These are phyloP conservation scores for Belgica antarctica DNA, from an alignment of 2,888 invertebrate species.

Conservation along the genomic window DNA sequence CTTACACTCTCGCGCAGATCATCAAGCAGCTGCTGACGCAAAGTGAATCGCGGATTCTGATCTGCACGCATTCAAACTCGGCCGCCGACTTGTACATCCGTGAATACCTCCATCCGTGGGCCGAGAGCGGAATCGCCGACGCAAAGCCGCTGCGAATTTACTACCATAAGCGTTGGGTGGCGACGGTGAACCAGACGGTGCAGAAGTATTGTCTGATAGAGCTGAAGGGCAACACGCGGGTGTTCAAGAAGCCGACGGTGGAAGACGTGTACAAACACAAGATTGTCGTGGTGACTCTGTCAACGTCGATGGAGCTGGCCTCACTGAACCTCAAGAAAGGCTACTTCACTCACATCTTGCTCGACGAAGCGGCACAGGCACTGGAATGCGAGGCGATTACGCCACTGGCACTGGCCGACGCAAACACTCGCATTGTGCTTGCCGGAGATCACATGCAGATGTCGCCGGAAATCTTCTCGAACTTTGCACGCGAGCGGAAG, in stretches of 20 bases:
- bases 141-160: slow-evolving; percentile 74
- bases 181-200: slow-evolving; percentile 70
- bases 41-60: slow-evolving; percentile 66
- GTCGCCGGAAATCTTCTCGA: slow-evolving; percentile 76
- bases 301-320: slow-evolving; percentile 72
- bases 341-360: slow-evolving; percentile 71
- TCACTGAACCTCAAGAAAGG: slow-evolving; percentile 67
- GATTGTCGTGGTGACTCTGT: slow-evolving; percentile 75
- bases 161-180: slow-evolving; percentile 74
- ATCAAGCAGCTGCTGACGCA: slow-evolving; percentile 67
- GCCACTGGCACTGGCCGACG: slow-evolving; percentile 71
- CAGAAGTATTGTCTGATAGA: slow-evolving; percentile 74
- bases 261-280: slow-evolving; percentile 70
- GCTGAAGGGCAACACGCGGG: slow-evolving; percentile 57
- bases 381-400: slow-evolving; percentile 83
- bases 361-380: slow-evolving; percentile 85
- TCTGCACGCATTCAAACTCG: slow-evolving; percentile 85
- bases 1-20: slow-evolving; percentile 75
- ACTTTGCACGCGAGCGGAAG: slow-evolving; percentile 67
- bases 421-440: slow-evolving; percentile 70
- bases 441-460: slow-evolving; percentile 86
- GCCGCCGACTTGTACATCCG: slow-evolving; percentile 82
- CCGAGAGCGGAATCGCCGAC: slow-evolving; percentile 64
- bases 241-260: slow-evolving; percentile 67
- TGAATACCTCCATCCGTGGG: slow-evolving; percentile 77